Conservation (phyloP, 2,888 invertebrate genomes). For the Hemistola chrysoprasaria region DNA sequence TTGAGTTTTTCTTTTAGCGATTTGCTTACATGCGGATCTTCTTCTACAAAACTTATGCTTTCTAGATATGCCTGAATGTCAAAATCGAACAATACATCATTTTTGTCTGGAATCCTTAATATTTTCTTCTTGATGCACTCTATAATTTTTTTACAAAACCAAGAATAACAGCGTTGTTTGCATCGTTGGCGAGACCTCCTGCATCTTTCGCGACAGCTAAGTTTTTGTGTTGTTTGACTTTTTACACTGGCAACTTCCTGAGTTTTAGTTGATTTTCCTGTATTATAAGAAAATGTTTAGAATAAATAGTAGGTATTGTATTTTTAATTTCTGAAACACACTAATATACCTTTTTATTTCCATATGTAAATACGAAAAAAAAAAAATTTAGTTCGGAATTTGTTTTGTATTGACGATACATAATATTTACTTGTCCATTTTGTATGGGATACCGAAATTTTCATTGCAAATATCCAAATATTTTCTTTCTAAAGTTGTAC, state of each 20-base stretch:
- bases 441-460: no score
- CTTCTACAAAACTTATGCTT: no score
- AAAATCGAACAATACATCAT: slow-evolving; percentile 35
- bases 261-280: slow-evolving; percentile 28
- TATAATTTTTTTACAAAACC: slow-evolving; percentile 33
- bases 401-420: no score
- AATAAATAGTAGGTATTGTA: no score
- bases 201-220: slow-evolving; percentile 26
- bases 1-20: slow-evolving; percentile 34
- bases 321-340: no score
- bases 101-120: slow-evolving; percentile 34
- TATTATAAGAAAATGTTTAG: slow-evolving; percentile 4
- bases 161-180: slow-evolving; percentile 32
- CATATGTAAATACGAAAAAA: no score
- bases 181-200: slow-evolving; percentile 27
- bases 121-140: slow-evolving; percentile 37
- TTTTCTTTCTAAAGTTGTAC: no score
- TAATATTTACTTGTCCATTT: no score
- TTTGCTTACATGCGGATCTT: no score
- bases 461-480: no score
- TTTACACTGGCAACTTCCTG: slow-evolving; percentile 5
- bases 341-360: no score
- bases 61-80: slow-evolving; percentile 37
- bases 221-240: slow-evolving; percentile 22
- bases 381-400: no score